Percentiles rank a stretch among this genome's conserved stretches.
Evolutionary conservation across 2,888 invertebrate genomes (phyloP).

Genomic region (Hydriomena furcata): DNA sequence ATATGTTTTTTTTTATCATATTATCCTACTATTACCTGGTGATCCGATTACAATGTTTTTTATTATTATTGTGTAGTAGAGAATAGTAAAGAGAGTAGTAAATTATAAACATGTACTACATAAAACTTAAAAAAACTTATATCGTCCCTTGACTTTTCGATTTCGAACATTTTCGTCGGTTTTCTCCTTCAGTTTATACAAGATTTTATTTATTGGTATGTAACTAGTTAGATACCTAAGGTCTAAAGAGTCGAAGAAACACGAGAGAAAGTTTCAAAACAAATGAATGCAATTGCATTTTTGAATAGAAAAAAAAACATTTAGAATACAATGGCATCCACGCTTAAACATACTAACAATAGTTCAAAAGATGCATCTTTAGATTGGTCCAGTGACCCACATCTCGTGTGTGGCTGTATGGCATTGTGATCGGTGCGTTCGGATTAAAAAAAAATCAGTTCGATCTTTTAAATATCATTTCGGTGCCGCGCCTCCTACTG

Average conservation of each 20-base stretch:
- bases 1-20: too few relatives aligned
- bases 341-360: conserved; percentile 31
- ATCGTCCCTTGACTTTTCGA: too few relatives aligned
- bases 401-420: conserved; percentile 55
- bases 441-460: conserved; percentile 61
- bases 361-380: conserved; percentile 62
- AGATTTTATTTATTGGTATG: too few relatives aligned
- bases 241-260: neutral
- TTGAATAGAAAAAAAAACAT: conserved; percentile 16
- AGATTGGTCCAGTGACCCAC: conserved; percentile 69
- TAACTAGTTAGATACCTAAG: too few relatives aligned
- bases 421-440: conserved; percentile 57
- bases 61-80: too few relatives aligned
- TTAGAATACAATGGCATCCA: conserved; percentile 13
- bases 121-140: too few relatives aligned
- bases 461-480: conserved; percentile 61
- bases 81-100: too few relatives aligned
- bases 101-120: too few relatives aligned
- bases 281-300: conserved; percentile 19
- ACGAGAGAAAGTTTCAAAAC: conserved; percentile 9
- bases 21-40: too few relatives aligned
- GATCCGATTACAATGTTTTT: too few relatives aligned
- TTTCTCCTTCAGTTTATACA: too few relatives aligned
- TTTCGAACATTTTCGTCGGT: too few relatives aligned
- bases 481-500: conserved; percentile 56